These are phyloP conservation scores for Archegozetes longisetosus DNA, from an alignment of 1,140 invertebrate species.

Conservation along the genomic window DNA sequence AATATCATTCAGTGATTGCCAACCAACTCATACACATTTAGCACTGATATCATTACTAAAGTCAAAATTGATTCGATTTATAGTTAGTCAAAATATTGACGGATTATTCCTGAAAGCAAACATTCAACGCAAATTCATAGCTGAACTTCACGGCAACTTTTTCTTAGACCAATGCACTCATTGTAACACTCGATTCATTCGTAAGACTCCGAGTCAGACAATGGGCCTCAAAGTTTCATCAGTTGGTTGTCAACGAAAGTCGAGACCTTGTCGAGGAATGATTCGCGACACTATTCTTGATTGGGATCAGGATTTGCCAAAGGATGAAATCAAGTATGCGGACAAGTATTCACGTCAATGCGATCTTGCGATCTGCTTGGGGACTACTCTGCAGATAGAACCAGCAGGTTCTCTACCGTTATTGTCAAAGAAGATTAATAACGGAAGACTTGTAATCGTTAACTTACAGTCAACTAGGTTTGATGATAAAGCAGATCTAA, in stretches of 20 bases:
- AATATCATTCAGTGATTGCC: slow-evolving; percentile 59
- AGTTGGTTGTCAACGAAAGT: slow-evolving; percentile 46
- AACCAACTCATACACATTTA: slow-evolving; percentile 87
- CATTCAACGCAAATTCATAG: slow-evolving; percentile 53
- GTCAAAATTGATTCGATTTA: slow-evolving; percentile 54
- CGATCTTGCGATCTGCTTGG: slow-evolving; percentile 81
- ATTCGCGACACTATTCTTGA: slow-evolving; percentile 88
- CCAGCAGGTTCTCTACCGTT: slow-evolving; percentile 89
- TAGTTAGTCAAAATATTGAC: slow-evolving; percentile 96
- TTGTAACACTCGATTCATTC: slow-evolving; percentile 43
- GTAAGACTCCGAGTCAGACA: slow-evolving; percentile 55
- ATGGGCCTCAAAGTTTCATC: slow-evolving; percentile 80
- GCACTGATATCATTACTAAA: slow-evolving; percentile 47
- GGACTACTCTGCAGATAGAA: slow-evolving; percentile 91
- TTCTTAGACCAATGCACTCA: slow-evolving; percentile 83
- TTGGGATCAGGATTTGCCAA: slow-evolving; percentile 90
- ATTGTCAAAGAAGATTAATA: slow-evolving; percentile 57
- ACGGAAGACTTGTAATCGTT: slow-evolving; percentile 76
- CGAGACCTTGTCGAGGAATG: slow-evolving; percentile 61
- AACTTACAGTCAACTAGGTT: slow-evolving; percentile 95
- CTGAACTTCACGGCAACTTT: slow-evolving; percentile 97
- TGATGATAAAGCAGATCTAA: slow-evolving; percentile 78
- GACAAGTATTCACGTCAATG: slow-evolving; percentile 70
- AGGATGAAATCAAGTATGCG: slow-evolving; percentile 68
- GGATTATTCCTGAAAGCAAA: slow-evolving; percentile 85